phyloP scores from a whole-genome alignment of 2,797 vertebrate genomes.

The Semotilus atromaculatus region DNA sequence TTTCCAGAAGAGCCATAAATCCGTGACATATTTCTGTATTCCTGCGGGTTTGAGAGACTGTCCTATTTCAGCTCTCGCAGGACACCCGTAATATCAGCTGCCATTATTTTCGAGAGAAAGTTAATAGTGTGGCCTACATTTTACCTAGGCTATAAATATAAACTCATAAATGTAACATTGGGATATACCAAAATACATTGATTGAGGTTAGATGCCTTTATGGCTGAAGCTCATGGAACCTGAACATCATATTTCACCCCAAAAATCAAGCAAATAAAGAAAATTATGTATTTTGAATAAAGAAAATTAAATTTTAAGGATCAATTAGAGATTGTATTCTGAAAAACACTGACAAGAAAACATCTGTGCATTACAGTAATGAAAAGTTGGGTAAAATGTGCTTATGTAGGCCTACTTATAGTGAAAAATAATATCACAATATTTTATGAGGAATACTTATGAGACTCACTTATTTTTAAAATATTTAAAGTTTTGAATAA shows the following conservation, averaged over 20 bases:
- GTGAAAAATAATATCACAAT: background rate
- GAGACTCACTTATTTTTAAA: background rate
- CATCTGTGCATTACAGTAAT: background rate
- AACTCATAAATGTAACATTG: constrained; percentile 7
- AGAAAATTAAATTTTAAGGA: background rate
- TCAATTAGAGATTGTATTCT: background rate
- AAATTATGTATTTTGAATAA: background rate
- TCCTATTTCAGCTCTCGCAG: constrained; percentile 75
- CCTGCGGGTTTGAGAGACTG: constrained; percentile 63
- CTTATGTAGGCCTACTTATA: background rate
- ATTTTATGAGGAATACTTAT: background rate
- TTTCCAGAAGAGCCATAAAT: constrained; percentile 67
- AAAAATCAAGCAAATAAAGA: background rate
- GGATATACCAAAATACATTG: background rate
- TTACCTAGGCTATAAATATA: constrained; percentile 44
- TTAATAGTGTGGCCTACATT: constrained; percentile 74
- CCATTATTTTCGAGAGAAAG: constrained; percentile 74
- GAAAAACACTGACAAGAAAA: background rate
- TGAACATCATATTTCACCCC: background rate
- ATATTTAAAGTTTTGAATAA: too few species aligned
- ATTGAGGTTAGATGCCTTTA: background rate
- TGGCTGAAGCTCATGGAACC: background rate
- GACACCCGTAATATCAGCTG: constrained; percentile 68
- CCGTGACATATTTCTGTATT: constrained; percentile 68
- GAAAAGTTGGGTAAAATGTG: background rate